phyloP scores from a whole-genome alignment of 2,888 invertebrate species.

The Autographa pulchrina region DNA sequence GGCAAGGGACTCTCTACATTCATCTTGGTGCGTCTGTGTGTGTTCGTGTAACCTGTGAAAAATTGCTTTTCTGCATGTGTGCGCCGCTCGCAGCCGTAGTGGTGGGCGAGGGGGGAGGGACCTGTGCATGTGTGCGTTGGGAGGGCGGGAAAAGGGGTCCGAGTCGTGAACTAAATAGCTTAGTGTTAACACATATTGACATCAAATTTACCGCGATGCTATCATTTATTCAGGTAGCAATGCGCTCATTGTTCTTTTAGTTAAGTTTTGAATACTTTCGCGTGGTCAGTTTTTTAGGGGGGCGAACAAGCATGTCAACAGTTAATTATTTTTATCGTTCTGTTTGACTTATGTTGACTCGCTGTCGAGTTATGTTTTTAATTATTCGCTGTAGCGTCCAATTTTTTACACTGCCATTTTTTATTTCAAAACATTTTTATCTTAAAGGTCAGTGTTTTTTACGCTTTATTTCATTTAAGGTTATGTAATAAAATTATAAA shows the following conservation, averaged over 20 bases:
- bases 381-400: slow-evolving; percentile 75
- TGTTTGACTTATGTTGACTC: slow-evolving; percentile 84
- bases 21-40: slow-evolving; percentile 74
- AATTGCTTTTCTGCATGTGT: slow-evolving; percentile 82
- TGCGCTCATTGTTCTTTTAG: slow-evolving; percentile 84
- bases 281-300: slow-evolving; percentile 61
- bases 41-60: slow-evolving; percentile 84
- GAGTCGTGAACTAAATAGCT: slow-evolving; percentile 89
- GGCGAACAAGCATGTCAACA: slow-evolving; percentile 73
- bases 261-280: slow-evolving; percentile 73
- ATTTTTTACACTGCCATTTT: slow-evolving; percentile 65
- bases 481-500: neutral
- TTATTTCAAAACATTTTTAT: slow-evolving; percentile 2
- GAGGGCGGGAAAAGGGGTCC: slow-evolving; percentile 78
- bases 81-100: slow-evolving; percentile 66
- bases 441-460: neutral
- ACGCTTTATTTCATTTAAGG: neutral
- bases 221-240: slow-evolving; percentile 88
- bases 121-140: slow-evolving; percentile 70
- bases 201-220: slow-evolving; percentile 89
- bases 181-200: slow-evolving; percentile 90
- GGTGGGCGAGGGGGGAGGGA: slow-evolving; percentile 63
- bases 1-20: slow-evolving; percentile 85
- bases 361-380: slow-evolving; percentile 84
- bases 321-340: slow-evolving; percentile 83